phyloP scores from a whole-genome alignment of 2,888 invertebrate species.

The Drosophila anceps region DNA sequence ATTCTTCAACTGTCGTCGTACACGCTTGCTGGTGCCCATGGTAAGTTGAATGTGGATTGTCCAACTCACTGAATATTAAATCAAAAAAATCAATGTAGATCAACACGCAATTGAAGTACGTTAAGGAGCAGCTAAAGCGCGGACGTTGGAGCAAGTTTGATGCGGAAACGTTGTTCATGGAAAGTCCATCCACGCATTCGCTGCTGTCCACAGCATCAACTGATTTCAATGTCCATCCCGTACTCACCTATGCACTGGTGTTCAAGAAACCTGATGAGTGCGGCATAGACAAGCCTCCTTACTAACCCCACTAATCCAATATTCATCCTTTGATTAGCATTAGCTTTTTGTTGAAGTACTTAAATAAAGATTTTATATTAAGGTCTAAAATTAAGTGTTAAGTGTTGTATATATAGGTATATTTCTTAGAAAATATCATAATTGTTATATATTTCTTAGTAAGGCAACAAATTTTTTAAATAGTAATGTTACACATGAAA shows the following conservation, averaged over 20 bases:
- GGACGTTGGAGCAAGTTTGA: slow-evolving; percentile 72
- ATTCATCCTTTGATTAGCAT: background rate
- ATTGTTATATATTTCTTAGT: too few species aligned
- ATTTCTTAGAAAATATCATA: too few species aligned
- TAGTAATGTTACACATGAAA: too few species aligned
- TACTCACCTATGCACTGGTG: slow-evolving; percentile 69
- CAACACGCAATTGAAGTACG: slow-evolving; percentile 70
- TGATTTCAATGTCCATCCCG: slow-evolving; percentile 57
- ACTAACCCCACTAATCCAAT: slow-evolving; percentile 4
- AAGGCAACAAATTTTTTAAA: too few species aligned
- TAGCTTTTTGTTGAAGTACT: background rate
- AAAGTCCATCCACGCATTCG: slow-evolving; percentile 67
- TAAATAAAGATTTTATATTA: background rate
- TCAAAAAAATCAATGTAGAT: slow-evolving; percentile 41
- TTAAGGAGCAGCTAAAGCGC: slow-evolving; percentile 60
- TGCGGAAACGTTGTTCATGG: slow-evolving; percentile 69
- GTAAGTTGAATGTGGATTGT: slow-evolving; percentile 26
- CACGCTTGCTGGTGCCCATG: slow-evolving; percentile 61
- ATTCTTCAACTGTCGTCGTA: slow-evolving; percentile 66
- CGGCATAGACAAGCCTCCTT: slow-evolving; percentile 66
- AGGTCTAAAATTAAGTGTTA: too few species aligned
- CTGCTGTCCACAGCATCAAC: slow-evolving; percentile 63
- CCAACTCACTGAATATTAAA: background rate
- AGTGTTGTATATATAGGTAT: too few species aligned
- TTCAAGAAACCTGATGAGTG: slow-evolving; percentile 71